Evolutionary conservation across 2,797 vertebrate genomes (phyloP).

Genomic region (Peromyscus eremicus): DNA sequence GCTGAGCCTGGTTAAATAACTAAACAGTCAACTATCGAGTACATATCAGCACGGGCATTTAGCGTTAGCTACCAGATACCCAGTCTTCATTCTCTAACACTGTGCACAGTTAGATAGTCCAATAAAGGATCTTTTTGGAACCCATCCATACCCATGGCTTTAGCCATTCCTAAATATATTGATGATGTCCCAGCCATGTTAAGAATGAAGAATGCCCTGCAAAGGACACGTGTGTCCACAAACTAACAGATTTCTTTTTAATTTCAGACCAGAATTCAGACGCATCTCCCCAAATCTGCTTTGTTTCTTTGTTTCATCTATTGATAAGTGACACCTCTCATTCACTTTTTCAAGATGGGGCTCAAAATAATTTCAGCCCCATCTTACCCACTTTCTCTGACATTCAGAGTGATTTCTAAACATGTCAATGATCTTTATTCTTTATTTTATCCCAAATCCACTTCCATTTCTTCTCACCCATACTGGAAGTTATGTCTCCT

Average conservation of each 20-base stretch:
- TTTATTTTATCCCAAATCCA: neutral
- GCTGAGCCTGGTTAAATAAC: neutral
- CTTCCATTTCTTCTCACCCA: neutral
- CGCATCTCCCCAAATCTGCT: neutral
- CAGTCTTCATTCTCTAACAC: neutral
- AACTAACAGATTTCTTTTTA: neutral
- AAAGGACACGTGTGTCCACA: neutral
- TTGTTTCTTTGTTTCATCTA: neutral
- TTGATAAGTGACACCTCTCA: neutral
- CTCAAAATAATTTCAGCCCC: neutral
- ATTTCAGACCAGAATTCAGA: neutral
- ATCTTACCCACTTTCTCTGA: neutral
- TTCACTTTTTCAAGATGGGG: neutral
- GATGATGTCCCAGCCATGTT: neutral
- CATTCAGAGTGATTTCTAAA: neutral
- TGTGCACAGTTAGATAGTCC: too few species aligned
- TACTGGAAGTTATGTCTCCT: neutral
- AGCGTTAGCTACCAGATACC: neutral
- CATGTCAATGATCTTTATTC: neutral
- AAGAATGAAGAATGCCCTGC: neutral
- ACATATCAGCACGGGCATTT: neutral
- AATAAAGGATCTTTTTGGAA: neutral
- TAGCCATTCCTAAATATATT: neutral
- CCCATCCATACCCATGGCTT: neutral
- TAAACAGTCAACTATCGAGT: neutral